Conservation (phyloP, 2,797 vertebrate genomes). For the Gambusia yucatana region DNA sequence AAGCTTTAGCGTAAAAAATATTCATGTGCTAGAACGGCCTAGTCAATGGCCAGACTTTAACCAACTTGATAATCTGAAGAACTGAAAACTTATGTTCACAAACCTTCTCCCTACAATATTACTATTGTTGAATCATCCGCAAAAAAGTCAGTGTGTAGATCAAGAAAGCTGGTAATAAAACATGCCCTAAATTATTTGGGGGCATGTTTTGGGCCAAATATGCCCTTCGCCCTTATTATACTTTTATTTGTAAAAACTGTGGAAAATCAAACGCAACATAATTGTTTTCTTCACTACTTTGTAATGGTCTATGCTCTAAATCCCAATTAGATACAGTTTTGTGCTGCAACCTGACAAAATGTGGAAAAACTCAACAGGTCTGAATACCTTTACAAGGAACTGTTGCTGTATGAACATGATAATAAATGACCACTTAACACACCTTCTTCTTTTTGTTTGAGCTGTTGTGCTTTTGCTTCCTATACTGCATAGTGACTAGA, state of each 20-base stretch:
- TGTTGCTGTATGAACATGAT: slow-evolving; percentile 18
- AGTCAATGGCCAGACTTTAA: not conserved
- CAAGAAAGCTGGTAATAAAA: not conserved
- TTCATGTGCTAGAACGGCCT: not conserved
- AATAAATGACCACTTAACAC: slow-evolving; percentile 48
- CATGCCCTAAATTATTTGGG: too few relatives aligned
- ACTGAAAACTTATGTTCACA: not conserved
- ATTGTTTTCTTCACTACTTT: not conserved
- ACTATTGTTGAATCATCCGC: not conserved
- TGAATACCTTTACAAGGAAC: not conserved
- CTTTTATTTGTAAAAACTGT: not conserved
- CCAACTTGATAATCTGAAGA: not conserved
- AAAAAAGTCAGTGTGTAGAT: not conserved
- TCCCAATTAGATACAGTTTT: not conserved
- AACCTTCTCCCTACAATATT: not conserved
- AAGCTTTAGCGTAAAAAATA: not conserved
- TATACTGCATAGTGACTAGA: slow-evolving; percentile 76
- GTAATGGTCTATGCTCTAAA: not conserved
- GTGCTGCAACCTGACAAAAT: not conserved
- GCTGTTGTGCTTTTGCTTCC: slow-evolving; percentile 72
- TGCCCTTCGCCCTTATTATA: not conserved
- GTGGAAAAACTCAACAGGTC: not conserved
- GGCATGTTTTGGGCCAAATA: too few relatives aligned
- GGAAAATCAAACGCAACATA: not conserved
- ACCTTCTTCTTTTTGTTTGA: slow-evolving; percentile 47